Evolutionary conservation across 2,888 invertebrate species (phyloP), one percentile per base, ranked within the genome.

Genomic region (Podabrus alpinus): DNA sequence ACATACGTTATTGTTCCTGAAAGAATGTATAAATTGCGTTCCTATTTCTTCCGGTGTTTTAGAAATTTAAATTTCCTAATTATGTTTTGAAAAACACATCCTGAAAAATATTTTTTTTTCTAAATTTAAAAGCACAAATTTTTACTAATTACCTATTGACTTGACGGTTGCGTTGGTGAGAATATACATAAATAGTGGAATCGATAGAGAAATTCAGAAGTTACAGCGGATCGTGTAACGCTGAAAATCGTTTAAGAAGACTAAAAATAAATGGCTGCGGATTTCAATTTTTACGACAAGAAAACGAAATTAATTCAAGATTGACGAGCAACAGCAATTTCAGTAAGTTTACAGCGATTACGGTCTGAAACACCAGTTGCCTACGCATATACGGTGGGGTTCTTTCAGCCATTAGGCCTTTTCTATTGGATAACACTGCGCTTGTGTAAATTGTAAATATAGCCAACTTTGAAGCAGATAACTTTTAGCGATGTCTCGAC

Each of bases 321-420:
- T 70, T 71, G 71, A 74, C 66, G 60, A 71, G 71, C 24, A 66
- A 66, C 62, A 64, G 62, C 62, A 64, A 64, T 64, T 62, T 62
- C 61, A 69, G 69, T 29, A 69, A 59, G 61, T 24, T 69, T 24
- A 62, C 61, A 25, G 61, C 69, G 69, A 69, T 69, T 61, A 62
- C 69, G 69, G 62, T 25, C 69, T 78, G 79, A 79, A 81, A 79
- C 81, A 81, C 81, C 79, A 81, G 81, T 82, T 82, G 83, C 83
- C 81, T 80, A 79, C 79, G 78, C 79, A 73, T 71, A 74, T 68
- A 64, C 78, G 78, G 80, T 78, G 81, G 80, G 81, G 82, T 77
- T 78, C 79, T 81, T 74, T 81, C 85, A 83, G 84, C 85, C 85
- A 85, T 85, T 85, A 84, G 82, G 79, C 80, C 79, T 78, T 81